phyloP scores from a whole-genome alignment of 2,113 vertebrate genomes.

The Gobiocypris rarus region DNA sequence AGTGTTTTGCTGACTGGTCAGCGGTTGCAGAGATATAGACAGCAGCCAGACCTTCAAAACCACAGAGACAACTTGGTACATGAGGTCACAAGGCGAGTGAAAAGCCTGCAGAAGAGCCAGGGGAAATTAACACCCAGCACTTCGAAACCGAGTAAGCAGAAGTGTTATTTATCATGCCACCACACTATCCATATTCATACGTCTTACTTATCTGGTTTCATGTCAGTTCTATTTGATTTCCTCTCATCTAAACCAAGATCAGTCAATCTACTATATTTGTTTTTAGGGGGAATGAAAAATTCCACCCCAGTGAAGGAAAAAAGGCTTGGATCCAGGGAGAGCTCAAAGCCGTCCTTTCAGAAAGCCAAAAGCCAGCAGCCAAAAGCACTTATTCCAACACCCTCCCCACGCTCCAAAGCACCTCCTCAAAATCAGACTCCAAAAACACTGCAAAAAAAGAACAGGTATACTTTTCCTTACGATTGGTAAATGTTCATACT shows the following conservation, averaged over 20 bases:
- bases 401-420: constrained; percentile 50
- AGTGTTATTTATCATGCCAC: not conserved
- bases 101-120: constrained; percentile 39
- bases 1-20: constrained; percentile 61
- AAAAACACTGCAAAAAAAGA: constrained; percentile 44
- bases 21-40: constrained; percentile 62
- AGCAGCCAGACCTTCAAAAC: constrained; percentile 58
- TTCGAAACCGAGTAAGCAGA: constrained; percentile 51
- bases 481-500: not conserved
- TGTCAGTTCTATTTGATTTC: not conserved
- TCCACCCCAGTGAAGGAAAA: constrained; percentile 11
- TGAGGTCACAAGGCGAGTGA: constrained; percentile 56
- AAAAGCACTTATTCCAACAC: constrained; percentile 45
- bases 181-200: not conserved
- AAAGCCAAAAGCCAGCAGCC: constrained; percentile 20
- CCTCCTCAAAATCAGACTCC: constrained; percentile 9
- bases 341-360: not conserved
- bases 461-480: constrained; percentile 17
- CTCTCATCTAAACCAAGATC: constrained; percentile 7
- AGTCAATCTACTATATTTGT: not conserved
- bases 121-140: constrained; percentile 3
- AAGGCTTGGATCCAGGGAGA: constrained; percentile 9
- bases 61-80: constrained; percentile 62
- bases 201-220: not conserved
- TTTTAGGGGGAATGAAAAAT: constrained; percentile 33